phyloP scores from a whole-genome alignment of 2,797 vertebrate genomes.

The Zonotrichia albicollis region DNA sequence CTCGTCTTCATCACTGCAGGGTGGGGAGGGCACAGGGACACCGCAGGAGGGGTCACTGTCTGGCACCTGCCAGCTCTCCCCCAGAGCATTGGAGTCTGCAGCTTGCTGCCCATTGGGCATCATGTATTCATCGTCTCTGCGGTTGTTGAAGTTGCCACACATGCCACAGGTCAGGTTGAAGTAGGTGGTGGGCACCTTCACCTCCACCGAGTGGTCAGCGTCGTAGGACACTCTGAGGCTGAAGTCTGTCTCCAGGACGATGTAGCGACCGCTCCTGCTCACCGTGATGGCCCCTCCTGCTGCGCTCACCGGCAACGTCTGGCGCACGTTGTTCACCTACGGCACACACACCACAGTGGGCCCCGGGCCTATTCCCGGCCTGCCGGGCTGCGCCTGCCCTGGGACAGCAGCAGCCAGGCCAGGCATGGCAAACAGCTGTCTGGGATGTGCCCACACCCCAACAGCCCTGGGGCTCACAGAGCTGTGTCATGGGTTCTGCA shows the following conservation, averaged over 20 bases:
- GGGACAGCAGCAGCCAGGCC: not conserved
- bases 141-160: constrained; percentile 85
- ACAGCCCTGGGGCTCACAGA: not conserved
- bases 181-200: constrained; percentile 78
- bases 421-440: rapidly evolving
- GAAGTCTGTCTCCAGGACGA: constrained; percentile 78
- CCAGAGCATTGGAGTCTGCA: constrained; percentile 53
- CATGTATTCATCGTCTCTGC: constrained; percentile 74
- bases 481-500: not conserved
- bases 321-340: constrained; percentile 83
- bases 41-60: constrained; percentile 66
- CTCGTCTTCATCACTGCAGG: constrained; percentile 73
- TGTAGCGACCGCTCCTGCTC: constrained; percentile 66
- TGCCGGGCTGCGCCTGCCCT: not conserved
- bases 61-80: constrained; percentile 76
- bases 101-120: constrained; percentile 70
- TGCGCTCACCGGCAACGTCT: constrained; percentile 77
- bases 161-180: constrained; percentile 82
- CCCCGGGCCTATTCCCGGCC: not conserved
- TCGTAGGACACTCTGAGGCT: constrained; percentile 80
- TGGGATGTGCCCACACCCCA: rapidly evolving
- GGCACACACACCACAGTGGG: not conserved
- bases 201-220: constrained; percentile 73
- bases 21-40: not conserved
- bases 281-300: constrained; percentile 64